Percentiles rank a stretch among this genome's conserved stretches.
phyloP scores from a whole-genome alignment of 92 coral and sea anemone species.

The Epizoanthus illoricatus region DNA sequence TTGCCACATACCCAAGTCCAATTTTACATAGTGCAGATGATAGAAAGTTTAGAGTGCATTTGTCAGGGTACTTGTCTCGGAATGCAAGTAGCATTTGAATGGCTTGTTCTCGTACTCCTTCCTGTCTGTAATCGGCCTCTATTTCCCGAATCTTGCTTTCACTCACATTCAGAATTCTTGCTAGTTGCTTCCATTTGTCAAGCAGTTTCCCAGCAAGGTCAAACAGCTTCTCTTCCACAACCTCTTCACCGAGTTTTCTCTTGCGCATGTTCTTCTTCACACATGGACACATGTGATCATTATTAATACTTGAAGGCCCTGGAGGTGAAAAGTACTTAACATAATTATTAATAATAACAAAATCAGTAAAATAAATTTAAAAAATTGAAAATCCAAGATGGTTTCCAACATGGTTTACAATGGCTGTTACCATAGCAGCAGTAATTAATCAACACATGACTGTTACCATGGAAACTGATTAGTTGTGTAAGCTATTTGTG shows the following conservation, averaged over 20 bases:
- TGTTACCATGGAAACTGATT: too few relatives aligned
- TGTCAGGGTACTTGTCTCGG: constrained; percentile 82
- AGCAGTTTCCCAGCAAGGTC: constrained; percentile 70
- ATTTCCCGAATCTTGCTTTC: constrained; percentile 74
- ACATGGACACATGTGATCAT: constrained; percentile 69
- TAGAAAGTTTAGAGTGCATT: constrained; percentile 54
- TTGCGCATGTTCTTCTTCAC: constrained; percentile 82
- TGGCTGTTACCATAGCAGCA: too few relatives aligned
- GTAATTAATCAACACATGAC: too few relatives aligned
- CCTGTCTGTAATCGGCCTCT: constrained; percentile 74
- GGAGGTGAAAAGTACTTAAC: background rate
- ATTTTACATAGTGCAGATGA: constrained; percentile 73
- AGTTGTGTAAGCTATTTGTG: too few relatives aligned
- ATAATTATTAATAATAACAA: too few relatives aligned
- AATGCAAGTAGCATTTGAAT: constrained; percentile 89
- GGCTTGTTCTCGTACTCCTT: constrained; percentile 86
- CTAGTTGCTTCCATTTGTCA: constrained; percentile 81
- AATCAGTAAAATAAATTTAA: too few relatives aligned
- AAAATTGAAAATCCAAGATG: too few relatives aligned
- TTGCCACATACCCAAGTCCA: constrained; percentile 72
- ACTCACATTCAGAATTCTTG: constrained; percentile 68
- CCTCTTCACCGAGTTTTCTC: constrained; percentile 59
- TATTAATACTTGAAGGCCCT: constrained; percentile 9
- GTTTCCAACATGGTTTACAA: too few relatives aligned
- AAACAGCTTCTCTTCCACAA: constrained; percentile 69